Evolutionary conservation across 2,888 invertebrate species (phyloP).

Genomic region (Nowickia ferox): DNA sequence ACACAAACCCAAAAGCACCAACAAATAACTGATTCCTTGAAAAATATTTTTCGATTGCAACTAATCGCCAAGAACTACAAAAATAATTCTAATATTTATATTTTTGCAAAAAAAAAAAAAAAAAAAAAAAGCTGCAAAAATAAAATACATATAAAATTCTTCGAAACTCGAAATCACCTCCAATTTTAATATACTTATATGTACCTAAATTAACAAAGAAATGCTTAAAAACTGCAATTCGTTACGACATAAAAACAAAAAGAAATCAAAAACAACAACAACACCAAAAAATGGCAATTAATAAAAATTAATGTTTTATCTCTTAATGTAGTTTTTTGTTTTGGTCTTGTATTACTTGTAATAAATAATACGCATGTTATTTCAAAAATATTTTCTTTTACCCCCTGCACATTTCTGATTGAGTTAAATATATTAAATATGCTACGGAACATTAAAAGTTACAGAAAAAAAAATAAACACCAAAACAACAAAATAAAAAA

Average conservation of each 20-base stretch:
- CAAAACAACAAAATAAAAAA: neutral
- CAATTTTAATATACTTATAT: too few relatives aligned
- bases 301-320: constrained; percentile 82
- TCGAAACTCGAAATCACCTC: neutral
- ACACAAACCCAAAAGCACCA: too few relatives aligned
- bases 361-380: constrained; percentile 49
- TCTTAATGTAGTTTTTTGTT: constrained; percentile 60
- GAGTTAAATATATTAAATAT: constrained; percentile 37
- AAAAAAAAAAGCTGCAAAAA: too few relatives aligned
- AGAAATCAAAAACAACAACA: constrained; percentile 23
- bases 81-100: too few relatives aligned
- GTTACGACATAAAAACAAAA: constrained; percentile 74
- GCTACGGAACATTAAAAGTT: constrained; percentile 12
- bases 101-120: too few relatives aligned
- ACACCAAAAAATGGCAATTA: constrained; percentile 77
- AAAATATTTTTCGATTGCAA: too few relatives aligned
- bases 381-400: constrained; percentile 3
- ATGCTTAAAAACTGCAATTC: neutral
- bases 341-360: constrained; percentile 29
- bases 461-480: constrained; percentile 2
- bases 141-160: too few relatives aligned
- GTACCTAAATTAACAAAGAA: neutral
- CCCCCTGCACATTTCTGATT: constrained; percentile 39
- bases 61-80: too few relatives aligned
- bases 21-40: too few relatives aligned